Base-by-base conservation (phyloP, 2,888 invertebrate species). In the Lepidocyrtinus sp. region DNA sequence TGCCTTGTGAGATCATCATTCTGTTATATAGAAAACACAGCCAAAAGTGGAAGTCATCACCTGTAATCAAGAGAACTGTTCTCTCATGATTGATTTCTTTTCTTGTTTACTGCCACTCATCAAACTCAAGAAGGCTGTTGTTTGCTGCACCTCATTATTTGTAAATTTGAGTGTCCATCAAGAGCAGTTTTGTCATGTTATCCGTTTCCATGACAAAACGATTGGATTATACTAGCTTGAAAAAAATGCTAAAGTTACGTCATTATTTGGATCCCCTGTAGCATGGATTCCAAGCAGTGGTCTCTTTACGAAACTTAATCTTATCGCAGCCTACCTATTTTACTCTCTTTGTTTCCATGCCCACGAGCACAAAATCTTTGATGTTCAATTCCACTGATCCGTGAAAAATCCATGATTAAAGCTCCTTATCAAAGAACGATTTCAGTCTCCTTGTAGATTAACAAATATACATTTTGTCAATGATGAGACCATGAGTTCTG, bases 61-160 rank as follows among this genome's bases (percentile, higher is more conserved):
- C 73, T 73, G 73, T 73, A 73, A 73, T 73, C 73, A 73, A 64
- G 64, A 73, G 50, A 73, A 73, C 73, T 24, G 62, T 73, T 73
- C 73, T 64, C 24, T 61, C 71, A 73, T 73, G 73, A 73, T 73
- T 73, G 64, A 73, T 73, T 73, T 62, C 71, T 36, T 71, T 71
- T 62, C 24, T 67, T 45, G 19, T 27, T 65, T 27, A 25, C 19
- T 21, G 25, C 61, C 27, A 36, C 50, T 12, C 50, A 50, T 17
- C 17, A 2, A 15, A 50, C 50, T 50, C 50, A 5, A 36, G 12
- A 50, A 12, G 15, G 15, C 1, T 50, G 50, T 50, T 50, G 50
- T 70, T 36, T 17, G 55, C n/a, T 19, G 15, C 12, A 24, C 62
- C 71, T 62, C n/a, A 71, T 71, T 71, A 62, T 24, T 15, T n/a